These are phyloP conservation scores for Rhipidura dahli DNA, from an alignment of 2,113 vertebrate species.

Conservation along the genomic window DNA sequence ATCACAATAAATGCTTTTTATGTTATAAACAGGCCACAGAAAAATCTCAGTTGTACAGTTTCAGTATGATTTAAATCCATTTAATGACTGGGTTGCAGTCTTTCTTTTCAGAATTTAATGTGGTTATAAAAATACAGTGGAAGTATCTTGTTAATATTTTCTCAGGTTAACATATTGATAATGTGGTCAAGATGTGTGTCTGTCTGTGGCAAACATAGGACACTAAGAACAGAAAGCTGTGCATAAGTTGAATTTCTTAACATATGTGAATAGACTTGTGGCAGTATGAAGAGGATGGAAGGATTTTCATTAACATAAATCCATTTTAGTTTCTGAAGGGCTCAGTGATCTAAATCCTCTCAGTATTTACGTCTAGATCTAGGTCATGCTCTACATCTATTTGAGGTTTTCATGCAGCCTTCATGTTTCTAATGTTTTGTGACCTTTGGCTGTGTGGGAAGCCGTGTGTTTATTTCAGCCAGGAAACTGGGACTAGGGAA, in stretches of 20 bases:
- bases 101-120: background rate
- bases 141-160: background rate
- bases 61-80: background rate
- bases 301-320: slow-evolving; percentile 45
- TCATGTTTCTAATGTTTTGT: background rate
- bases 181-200: background rate
- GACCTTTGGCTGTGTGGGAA: background rate
- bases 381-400: background rate
- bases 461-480: background rate
- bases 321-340: slow-evolving; percentile 16
- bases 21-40: background rate
- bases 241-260: background rate
- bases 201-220: background rate
- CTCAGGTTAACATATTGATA: background rate
- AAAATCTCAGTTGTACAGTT: background rate
- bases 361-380: background rate
- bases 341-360: slow-evolving; percentile 33
- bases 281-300: background rate
- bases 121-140: background rate
- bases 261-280: background rate
- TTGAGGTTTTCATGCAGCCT: background rate
- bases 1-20: background rate
- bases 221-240: background rate
- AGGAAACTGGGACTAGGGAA: background rate
- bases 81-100: background rate